phyloP scores from a whole-genome alignment of 2,113 vertebrate genomes.

The Platycercus adscitus region DNA sequence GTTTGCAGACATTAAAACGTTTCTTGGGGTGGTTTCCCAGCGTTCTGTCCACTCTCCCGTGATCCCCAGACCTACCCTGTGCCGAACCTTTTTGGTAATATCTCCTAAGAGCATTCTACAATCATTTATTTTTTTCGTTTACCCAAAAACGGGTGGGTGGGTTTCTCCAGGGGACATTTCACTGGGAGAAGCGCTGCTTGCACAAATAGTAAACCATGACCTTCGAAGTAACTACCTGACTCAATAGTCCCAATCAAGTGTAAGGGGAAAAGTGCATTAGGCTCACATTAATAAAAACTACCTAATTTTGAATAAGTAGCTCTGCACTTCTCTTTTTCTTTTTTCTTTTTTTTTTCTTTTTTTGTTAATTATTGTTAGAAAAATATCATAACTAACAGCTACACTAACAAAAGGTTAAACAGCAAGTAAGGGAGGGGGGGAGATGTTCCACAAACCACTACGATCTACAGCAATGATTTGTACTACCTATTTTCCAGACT shows the following conservation, averaged over 20 bases:
- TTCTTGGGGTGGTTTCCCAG: background rate
- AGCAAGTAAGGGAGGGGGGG: background rate
- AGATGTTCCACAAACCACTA: slow-evolving; percentile 66
- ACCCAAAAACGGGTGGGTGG: background rate
- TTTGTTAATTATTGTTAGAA: background rate
- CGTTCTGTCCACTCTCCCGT: background rate
- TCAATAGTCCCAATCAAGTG: slow-evolving; percentile 48
- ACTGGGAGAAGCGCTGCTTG: slow-evolving; percentile 55
- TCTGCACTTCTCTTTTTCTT: slow-evolving; percentile 51
- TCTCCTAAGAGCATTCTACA: background rate
- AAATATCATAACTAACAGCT: slow-evolving; percentile 44
- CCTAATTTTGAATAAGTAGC: slow-evolving; percentile 76
- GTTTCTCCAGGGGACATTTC: slow-evolving; percentile 34
- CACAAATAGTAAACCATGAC: slow-evolving; percentile 50
- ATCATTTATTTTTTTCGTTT: background rate
- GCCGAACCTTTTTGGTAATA: background rate
- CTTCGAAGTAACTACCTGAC: slow-evolving; percentile 81
- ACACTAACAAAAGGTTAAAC: slow-evolving; percentile 38
- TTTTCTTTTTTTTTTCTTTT: background rate
- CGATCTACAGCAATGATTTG: slow-evolving; percentile 54
- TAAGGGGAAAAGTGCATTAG: slow-evolving; percentile 67
- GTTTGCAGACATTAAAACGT: background rate
- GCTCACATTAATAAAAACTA: slow-evolving; percentile 74
- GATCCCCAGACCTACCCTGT: background rate
- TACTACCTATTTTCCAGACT: slow-evolving; percentile 84